A percentile compares a stretch with the other conserved stretches of the same genome.
phyloP scores from a whole-genome alignment of 2,113 vertebrate species.

The Plotosus lineatus region DNA sequence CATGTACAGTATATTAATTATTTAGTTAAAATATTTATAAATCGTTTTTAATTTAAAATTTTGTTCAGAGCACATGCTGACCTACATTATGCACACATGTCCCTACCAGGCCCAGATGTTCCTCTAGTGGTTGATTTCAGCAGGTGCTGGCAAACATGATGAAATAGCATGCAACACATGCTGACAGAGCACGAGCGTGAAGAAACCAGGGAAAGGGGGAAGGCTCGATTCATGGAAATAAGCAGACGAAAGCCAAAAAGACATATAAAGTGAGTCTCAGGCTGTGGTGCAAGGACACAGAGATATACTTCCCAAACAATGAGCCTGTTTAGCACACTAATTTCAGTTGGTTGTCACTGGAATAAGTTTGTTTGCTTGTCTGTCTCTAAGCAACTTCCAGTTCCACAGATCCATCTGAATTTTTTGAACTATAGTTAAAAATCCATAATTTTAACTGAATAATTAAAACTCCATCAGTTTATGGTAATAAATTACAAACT shows the following conservation, averaged over 20 bases:
- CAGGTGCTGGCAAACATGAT: conserved; percentile 47
- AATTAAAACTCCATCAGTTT: no score
- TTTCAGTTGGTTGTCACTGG: no score
- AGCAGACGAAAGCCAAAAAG: neutral
- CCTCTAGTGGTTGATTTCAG: neutral
- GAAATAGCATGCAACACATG: conserved; percentile 40
- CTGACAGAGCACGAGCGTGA: neutral
- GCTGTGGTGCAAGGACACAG: neutral
- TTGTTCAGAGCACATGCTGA: neutral
- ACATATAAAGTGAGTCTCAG: neutral
- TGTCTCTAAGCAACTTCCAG: no score
- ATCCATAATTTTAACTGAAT: no score
- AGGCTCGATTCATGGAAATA: neutral
- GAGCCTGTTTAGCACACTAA: no score
- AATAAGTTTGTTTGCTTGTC: no score
- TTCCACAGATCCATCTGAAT: no score
- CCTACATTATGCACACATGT: neutral
- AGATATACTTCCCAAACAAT: no score
- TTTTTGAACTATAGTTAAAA: no score
- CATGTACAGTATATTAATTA: no score
- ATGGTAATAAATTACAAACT: no score
- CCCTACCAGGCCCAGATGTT: conserved; percentile 36
- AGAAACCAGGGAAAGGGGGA: neutral
- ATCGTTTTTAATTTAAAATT: neutral
- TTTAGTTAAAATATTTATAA: neutral